Conservation (phyloP, 1,140 invertebrate species). For the Papilio aristodemus region DNA sequence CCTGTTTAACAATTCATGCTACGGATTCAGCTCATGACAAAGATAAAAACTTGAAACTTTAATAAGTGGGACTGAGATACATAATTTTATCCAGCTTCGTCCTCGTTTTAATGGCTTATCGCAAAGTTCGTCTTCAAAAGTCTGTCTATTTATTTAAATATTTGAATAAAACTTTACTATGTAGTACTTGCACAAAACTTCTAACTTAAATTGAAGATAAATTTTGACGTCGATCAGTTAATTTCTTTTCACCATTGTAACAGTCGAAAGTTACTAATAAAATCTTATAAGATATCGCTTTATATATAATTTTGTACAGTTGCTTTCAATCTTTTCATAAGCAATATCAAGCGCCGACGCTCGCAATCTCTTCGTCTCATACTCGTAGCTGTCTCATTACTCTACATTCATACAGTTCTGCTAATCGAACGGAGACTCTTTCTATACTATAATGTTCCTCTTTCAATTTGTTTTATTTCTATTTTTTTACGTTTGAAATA, state of each 20-base stretch:
- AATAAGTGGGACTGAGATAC: slow-evolving; percentile 1
- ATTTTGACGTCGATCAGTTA: not conserved
- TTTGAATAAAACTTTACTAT: not conserved
- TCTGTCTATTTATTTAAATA: not conserved
- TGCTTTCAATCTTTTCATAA: slow-evolving; percentile 1
- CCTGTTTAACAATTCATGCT: not conserved
- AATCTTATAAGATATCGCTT: not conserved
- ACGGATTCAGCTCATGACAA: not conserved
- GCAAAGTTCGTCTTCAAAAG: not conserved
- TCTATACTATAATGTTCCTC: not conserved
- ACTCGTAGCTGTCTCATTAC: slow-evolving; percentile 2
- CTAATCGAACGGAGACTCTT: not conserved
- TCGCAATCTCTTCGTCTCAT: not conserved
- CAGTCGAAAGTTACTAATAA: not conserved
- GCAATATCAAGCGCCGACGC: not conserved
- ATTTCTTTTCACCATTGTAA: too few relatives aligned
- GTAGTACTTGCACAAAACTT: not conserved
- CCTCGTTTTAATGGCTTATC: not conserved
- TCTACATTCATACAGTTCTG: not conserved
- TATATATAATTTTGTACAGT: not conserved
- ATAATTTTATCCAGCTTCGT: not conserved
- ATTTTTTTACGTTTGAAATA: too few relatives aligned
- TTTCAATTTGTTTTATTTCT: not conserved
- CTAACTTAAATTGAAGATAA: not conserved
- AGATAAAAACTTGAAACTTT: slow-evolving; percentile 10